Base-by-base conservation (phyloP, 30 jellyfish, hydroid and myxozoan species). In the Rhopilema esculentum region DNA sequence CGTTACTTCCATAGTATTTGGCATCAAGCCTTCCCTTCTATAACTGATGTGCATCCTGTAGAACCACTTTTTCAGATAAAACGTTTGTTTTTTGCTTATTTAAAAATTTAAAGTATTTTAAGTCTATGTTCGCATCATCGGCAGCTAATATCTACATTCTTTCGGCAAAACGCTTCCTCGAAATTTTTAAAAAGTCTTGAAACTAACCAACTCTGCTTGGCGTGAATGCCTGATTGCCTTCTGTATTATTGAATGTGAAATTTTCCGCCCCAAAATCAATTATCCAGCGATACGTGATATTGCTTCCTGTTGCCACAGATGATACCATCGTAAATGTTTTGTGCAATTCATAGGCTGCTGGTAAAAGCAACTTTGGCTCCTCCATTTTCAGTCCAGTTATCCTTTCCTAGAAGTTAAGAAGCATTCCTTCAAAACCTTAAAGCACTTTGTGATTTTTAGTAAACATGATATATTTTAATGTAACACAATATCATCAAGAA, bases 171-270 rank as follows among this genome's bases (percentile, higher is more conserved):
- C 57, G 12, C 57, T 40, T 2, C 9, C 57, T 40, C 6, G 9
- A 40, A 40, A 2, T 40, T 40, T 40, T 40, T 6, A 40, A 40
- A 12, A 40, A 40, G 57, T 40, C 57, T 15, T 19, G 22, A 18
- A 27, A 79, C 89, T 63, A 48, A 85, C 93, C 93, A 12, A 78
- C 73, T 6, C 75, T n/a, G 1, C 83, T 49, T 1, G 93, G 93
- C 19, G 68, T 63, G 48, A 66, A 85, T 6, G 30, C 53, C 66
- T 21, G 69, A 16, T 51, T 85, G 49, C 81, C 81, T 0, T 61
- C 66, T 0, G 93, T 50, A 49, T 24, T 64, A 64, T 85, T 85
- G 69, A 27, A 40, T 17, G 93, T 52, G 66, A 48, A 25, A 33
- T 73, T 85, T 32, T 8, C 25, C 1, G 72, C 40, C 2, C 40